Conservation (phyloP, 2,888 invertebrate genomes). For the Clanis bilineata region DNA sequence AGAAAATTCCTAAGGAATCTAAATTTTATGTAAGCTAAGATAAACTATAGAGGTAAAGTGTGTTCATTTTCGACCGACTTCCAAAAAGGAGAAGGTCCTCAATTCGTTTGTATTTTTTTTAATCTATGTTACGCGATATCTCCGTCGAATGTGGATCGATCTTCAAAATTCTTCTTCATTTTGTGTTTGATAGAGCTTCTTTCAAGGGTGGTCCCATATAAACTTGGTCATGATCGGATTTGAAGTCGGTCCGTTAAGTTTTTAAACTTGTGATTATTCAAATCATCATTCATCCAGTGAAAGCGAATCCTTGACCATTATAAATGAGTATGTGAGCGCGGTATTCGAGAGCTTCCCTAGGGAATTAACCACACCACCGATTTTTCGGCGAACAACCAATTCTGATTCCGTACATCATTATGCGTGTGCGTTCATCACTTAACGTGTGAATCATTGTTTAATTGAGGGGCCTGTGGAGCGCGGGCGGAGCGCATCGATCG, state of each 20-base stretch:
- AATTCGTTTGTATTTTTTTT: no score
- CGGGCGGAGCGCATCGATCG: conserved; percentile 69
- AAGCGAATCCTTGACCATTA: conserved; percentile 6
- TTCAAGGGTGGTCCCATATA: no score
- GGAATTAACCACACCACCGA: conserved; percentile 5
- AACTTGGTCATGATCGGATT: no score
- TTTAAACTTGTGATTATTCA: no score
- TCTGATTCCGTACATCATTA: conserved; percentile 35
- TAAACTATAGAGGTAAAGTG: background rate
- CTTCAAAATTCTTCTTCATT: no score
- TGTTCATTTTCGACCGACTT: background rate
- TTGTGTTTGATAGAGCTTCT: no score
- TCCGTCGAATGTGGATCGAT: no score
- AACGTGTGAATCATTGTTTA: conserved; percentile 78
- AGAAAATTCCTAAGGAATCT: background rate
- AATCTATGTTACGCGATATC: no score
- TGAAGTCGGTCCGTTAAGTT: no score
- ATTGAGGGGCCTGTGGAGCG: conserved; percentile 60
- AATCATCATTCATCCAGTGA: background rate
- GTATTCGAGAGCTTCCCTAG: conserved; percentile 10
- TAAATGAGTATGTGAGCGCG: conserved; percentile 6
- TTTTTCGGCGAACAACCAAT: conserved; percentile 23
- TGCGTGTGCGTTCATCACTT: conserved; percentile 59
- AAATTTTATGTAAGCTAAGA: background rate
- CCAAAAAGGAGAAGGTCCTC: no score